These are phyloP conservation scores for Prosopocoilus inquinatus DNA, from an alignment of 2,888 invertebrate genomes.

Conservation along the genomic window DNA sequence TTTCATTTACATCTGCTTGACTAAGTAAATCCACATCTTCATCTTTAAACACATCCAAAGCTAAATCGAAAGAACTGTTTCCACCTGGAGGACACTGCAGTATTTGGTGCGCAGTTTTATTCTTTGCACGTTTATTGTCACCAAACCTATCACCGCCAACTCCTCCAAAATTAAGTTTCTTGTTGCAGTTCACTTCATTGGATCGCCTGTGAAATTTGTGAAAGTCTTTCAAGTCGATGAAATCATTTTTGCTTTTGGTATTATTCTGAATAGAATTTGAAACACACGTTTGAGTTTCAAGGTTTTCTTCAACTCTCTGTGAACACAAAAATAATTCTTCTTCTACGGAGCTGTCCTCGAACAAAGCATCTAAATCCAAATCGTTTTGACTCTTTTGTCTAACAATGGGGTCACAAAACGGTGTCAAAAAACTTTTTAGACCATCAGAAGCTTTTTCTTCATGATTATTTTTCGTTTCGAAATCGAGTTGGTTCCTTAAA, in stretches of 20 bases:
- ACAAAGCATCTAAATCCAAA: constrained; percentile 35
- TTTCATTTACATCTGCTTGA: neutral
- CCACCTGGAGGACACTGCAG: constrained; percentile 5
- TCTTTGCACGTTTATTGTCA: no score
- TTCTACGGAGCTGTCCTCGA: constrained; percentile 45
- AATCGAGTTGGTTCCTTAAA: constrained; percentile 38
- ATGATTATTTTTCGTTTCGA: neutral
- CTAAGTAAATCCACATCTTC: constrained; percentile 18
- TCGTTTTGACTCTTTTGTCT: constrained; percentile 9
- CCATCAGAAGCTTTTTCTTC: constrained; percentile 5
- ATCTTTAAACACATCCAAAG: constrained; percentile 31
- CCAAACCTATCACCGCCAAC: no score
- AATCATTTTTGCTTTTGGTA: no score
- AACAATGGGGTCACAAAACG: neutral
- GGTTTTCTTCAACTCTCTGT: constrained; percentile 39
- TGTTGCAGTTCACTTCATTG: no score
- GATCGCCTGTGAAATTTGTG: no score
- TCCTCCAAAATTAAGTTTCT: no score
- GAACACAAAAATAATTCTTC: constrained; percentile 43
- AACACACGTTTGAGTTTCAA: neutral
- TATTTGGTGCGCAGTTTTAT: neutral
- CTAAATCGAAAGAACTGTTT: constrained; percentile 38
- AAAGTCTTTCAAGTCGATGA: no score
- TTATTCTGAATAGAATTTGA: constrained; percentile 13
- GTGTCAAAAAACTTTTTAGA: neutral